Percentiles rank a stretch among this genome's conserved stretches.
phyloP scores from a whole-genome alignment of 2,888 invertebrate species.

The Pandemis corylana region DNA sequence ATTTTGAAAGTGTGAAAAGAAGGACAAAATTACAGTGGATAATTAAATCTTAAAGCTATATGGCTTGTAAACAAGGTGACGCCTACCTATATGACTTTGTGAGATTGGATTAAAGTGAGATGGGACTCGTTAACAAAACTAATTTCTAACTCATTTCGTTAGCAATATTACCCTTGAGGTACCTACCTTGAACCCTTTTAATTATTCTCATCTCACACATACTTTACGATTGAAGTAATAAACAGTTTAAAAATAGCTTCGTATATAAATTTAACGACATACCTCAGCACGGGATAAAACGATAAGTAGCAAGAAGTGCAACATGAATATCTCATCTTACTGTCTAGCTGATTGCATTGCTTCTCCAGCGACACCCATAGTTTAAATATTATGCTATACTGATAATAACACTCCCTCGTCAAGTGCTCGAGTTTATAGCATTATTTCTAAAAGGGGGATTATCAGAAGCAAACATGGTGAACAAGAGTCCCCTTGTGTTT shows the following conservation, averaged over 20 bases:
- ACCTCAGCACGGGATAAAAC: neutral
- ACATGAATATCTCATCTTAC: neutral
- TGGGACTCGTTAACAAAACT: neutral
- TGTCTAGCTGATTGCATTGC: neutral
- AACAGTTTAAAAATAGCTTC: conserved; percentile 21
- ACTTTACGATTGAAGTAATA: conserved; percentile 21
- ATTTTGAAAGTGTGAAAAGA: neutral
- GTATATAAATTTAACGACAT: neutral
- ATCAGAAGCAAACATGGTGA: conserved; percentile 43
- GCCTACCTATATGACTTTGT: neutral
- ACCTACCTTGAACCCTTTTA: conserved; percentile 16
- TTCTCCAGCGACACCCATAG: conserved; percentile 1
- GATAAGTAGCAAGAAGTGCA: neutral
- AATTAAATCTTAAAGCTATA: no score
- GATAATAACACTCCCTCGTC: conserved; percentile 24
- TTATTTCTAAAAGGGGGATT: conserved; percentile 35
- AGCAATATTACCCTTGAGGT: conserved; percentile 4
- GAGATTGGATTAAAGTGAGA: neutral
- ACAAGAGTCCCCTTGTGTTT: conserved; percentile 53
- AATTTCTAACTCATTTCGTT: neutral
- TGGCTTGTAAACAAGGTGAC: neutral
- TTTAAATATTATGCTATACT: conserved; percentile 12
- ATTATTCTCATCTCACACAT: conserved; percentile 1
- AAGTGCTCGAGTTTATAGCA: conserved; percentile 26
- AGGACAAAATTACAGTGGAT: neutral